Percentiles rank a stretch among this genome's conserved stretches.
These are phyloP conservation scores for Fringilla coelebs DNA, from an alignment of 2,797 vertebrate species.

Conservation along the genomic window DNA sequence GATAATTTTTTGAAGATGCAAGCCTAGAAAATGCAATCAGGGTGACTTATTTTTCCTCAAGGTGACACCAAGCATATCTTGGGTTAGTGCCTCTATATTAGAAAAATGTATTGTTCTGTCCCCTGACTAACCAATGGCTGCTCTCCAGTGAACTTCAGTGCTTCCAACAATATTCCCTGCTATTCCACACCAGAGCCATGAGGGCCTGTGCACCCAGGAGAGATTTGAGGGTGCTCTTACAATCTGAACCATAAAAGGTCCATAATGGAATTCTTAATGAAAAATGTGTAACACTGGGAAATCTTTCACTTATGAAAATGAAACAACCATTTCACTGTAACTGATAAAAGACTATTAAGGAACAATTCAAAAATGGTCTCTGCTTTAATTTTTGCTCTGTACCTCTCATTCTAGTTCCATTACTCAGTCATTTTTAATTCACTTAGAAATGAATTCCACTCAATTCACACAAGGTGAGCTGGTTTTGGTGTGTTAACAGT, in stretches of 20 bases:
- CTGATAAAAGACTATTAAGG: not conserved
- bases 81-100: not conserved
- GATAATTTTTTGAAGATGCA: not conserved
- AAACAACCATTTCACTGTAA: not conserved
- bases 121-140: not conserved
- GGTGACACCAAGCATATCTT: not conserved
- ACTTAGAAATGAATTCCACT: not conserved
- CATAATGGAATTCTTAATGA: not conserved
- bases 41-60: not conserved
- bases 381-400: not conserved
- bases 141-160: not conserved
- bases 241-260: not conserved
- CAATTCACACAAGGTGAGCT: not conserved
- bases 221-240: not conserved
- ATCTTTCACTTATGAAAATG: not conserved
- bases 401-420: not conserved
- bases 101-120: not conserved
- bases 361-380: not conserved
- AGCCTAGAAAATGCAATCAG: not conserved
- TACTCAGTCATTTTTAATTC: not conserved
- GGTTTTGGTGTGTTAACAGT: not conserved
- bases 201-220: not conserved
- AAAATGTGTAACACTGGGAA: not conserved
- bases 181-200: accelerated
- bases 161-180: not conserved